Conservation (phyloP, 2,113 vertebrate genomes). For the Rutilus rutilus region DNA sequence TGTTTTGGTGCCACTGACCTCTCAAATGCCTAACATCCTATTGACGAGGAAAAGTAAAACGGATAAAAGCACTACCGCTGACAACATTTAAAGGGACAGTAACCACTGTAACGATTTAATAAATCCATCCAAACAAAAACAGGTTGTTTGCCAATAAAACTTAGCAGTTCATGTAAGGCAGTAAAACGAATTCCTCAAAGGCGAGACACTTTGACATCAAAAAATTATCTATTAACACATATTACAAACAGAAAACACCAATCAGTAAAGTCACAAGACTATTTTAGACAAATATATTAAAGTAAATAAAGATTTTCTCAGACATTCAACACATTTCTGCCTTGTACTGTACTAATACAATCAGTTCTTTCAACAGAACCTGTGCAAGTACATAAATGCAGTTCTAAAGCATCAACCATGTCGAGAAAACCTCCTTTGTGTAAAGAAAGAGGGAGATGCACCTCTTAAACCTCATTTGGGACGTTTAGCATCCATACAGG, state of each 20-base stretch:
- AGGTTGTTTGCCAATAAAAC: constrained; percentile 59
- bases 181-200: constrained; percentile 38
- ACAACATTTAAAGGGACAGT: constrained; percentile 7
- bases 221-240: constrained; percentile 34
- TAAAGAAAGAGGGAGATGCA: constrained; percentile 64
- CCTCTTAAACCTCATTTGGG: constrained; percentile 44
- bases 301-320: constrained; percentile 48
- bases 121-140: constrained; percentile 21
- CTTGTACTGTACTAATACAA: constrained; percentile 58
- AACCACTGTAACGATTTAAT: not conserved
- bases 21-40: constrained; percentile 4
- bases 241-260: constrained; percentile 53
- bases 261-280: constrained; percentile 42
- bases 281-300: constrained; percentile 55
- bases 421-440: constrained; percentile 55
- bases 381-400: constrained; percentile 60
- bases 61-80: not conserved
- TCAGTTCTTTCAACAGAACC: constrained; percentile 98
- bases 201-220: constrained; percentile 39
- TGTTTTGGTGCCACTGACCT: constrained; percentile 19
- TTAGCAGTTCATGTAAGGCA: constrained; percentile 71
- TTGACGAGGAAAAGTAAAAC: not conserved
- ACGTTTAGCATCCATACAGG: constrained; percentile 1
- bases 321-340: constrained; percentile 65
- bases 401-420: constrained; percentile 49